Percentiles rank a stretch among this genome's conserved stretches.
Conservation (phyloP, 37 sponge, comb jelly and placozoan genomes). For the Bolinopsis microptera region DNA sequence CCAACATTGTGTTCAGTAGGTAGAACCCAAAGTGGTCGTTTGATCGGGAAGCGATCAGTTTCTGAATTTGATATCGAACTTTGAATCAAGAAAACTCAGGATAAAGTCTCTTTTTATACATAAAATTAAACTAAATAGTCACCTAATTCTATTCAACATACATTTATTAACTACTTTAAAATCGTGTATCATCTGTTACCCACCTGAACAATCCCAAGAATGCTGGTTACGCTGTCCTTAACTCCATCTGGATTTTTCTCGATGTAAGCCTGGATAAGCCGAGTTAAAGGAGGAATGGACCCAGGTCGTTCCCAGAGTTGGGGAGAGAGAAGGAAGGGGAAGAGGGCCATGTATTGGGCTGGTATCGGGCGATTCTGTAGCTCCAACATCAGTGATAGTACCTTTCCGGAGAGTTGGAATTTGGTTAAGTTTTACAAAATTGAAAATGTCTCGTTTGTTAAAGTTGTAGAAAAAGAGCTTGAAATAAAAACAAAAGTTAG, state of each 20-base stretch:
- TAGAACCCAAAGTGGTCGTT: conserved; percentile 98
- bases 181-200: too few species aligned
- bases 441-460: too few species aligned
- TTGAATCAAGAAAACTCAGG: conserved; percentile 70
- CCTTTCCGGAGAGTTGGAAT: too few species aligned
- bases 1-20: conserved; percentile 81
- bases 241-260: conserved; percentile 63
- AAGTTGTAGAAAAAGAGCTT: too few species aligned
- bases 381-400: conserved; percentile 91
- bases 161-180: too few species aligned
- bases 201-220: conserved; percentile 49
- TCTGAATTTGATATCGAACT: conserved; percentile 97
- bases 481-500: too few species aligned
- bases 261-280: conserved; percentile 75
- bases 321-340: conserved; percentile 87
- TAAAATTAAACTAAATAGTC: too few species aligned
- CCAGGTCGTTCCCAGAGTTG: conserved; percentile 94
- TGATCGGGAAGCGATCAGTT: conserved; percentile 92
- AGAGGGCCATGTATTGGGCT: conserved; percentile 84
- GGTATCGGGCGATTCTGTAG: conserved; percentile 82
- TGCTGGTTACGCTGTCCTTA: conserved; percentile 44
- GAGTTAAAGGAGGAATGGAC: conserved; percentile 90
- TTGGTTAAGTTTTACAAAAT: too few species aligned
- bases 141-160: too few species aligned
- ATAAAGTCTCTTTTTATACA: neutral